These are phyloP conservation scores for Sarcophaga variegata DNA, from an alignment of 2,888 invertebrate genomes.

Conservation along the genomic window DNA sequence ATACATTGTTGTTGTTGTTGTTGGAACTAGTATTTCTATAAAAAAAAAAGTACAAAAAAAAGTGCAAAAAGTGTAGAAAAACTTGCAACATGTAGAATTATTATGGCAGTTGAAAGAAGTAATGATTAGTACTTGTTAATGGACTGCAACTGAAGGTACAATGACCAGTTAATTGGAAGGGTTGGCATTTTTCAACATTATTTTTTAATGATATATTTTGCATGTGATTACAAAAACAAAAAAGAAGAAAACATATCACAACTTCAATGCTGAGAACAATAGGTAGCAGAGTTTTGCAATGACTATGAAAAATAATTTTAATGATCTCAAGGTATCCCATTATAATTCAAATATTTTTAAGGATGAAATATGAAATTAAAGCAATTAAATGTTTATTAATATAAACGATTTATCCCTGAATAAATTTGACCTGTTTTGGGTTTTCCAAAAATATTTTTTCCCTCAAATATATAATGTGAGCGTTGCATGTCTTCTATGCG, in stretches of 20 bases:
- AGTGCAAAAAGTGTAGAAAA: not conserved
- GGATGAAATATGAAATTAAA: too few species aligned
- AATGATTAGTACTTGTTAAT: constrained; percentile 60
- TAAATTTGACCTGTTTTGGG: too few species aligned
- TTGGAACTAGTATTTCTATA: constrained; percentile 35
- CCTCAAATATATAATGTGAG: not conserved
- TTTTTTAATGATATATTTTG: constrained; percentile 1
- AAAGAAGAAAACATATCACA: too few species aligned
- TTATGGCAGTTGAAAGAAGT: constrained; percentile 43
- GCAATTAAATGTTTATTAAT: too few species aligned
- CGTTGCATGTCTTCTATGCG: not conserved
- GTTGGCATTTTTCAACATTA: constrained; percentile 22
- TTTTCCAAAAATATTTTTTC: too few species aligned
- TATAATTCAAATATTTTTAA: too few species aligned
- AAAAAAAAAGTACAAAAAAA: not conserved
- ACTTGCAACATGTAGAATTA: constrained; percentile 39
- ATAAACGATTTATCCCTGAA: too few species aligned
- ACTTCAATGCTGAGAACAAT: not conserved
- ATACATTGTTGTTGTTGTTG: constrained; percentile 24
- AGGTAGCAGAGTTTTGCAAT: too few species aligned
- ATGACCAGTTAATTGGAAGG: constrained; percentile 53
- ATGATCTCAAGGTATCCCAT: too few species aligned
- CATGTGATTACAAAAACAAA: not conserved
- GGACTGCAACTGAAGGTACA: constrained; percentile 37
- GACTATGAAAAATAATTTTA: too few species aligned